Percentiles rank a stretch among this genome's conserved stretches.
These are phyloP conservation scores for Panorpa germanica DNA, from an alignment of 2,888 invertebrate species.

Conservation along the genomic window DNA sequence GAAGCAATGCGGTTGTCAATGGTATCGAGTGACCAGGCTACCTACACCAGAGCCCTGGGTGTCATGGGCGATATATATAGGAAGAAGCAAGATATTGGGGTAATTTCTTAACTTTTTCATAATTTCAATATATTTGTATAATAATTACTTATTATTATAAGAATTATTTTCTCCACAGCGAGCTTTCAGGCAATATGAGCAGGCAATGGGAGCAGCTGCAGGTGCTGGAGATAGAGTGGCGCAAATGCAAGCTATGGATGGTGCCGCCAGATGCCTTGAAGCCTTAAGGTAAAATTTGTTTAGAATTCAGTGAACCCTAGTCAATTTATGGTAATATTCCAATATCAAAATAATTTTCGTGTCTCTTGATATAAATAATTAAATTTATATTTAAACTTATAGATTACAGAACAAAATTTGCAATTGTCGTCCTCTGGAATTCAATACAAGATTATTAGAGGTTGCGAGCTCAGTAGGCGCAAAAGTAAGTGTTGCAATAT, in stretches of 20 bases:
- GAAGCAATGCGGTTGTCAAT: constrained; percentile 61
- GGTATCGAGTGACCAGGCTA: constrained; percentile 69
- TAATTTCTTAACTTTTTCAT: constrained; percentile 19
- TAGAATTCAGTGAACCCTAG: too few species aligned
- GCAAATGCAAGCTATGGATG: constrained; percentile 84
- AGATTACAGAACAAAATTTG: constrained; percentile 62
- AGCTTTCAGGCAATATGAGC: constrained; percentile 59
- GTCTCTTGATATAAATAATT: neutral
- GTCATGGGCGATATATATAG: constrained; percentile 74
- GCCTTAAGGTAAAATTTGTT: constrained; percentile 33
- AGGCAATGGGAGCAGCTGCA: constrained; percentile 68
- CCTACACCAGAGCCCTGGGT: constrained; percentile 63
- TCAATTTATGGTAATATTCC: constrained; percentile 13
- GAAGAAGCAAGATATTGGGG: constrained; percentile 64
- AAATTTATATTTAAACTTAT: constrained; percentile 8
- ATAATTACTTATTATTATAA: constrained; percentile 1
- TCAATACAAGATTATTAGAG: constrained; percentile 65
- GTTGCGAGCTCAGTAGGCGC: constrained; percentile 75
- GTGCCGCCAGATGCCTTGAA: constrained; percentile 64
- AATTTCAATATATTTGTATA: constrained; percentile 1
- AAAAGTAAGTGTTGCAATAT: constrained; percentile 33
- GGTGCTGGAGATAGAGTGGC: constrained; percentile 65
- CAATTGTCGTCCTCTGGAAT: constrained; percentile 71
- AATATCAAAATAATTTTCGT: neutral
- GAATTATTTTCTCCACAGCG: constrained; percentile 16